Evolutionary conservation across 2,797 vertebrate genomes (phyloP).

Genomic region (Sibirionetta formosa): DNA sequence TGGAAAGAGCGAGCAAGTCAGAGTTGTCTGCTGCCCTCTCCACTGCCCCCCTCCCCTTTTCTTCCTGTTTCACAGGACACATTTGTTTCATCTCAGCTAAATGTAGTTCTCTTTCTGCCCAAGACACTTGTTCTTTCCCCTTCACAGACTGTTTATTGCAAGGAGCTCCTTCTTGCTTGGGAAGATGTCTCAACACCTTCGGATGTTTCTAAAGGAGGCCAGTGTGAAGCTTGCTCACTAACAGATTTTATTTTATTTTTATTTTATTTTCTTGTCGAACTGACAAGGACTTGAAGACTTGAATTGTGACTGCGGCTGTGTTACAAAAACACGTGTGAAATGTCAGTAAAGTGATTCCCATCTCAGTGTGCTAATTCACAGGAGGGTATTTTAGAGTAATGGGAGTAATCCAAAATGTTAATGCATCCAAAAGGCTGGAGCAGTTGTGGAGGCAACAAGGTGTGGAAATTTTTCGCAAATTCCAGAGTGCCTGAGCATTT

Average conservation of each 20-base stretch:
- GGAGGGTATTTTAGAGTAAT: neutral
- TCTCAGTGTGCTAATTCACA: neutral
- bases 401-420: conserved; percentile 12
- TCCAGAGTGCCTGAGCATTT: neutral
- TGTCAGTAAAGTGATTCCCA: neutral
- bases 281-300: neutral
- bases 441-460: neutral
- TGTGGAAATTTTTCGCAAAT: neutral
- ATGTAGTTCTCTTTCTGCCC: conserved; percentile 11
- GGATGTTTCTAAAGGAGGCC: neutral
- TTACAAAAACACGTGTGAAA: neutral
- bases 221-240: neutral
- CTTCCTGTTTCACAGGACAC: conserved; percentile 53
- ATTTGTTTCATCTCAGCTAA: conserved; percentile 55
- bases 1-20: conserved; percentile 56
- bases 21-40: conserved; percentile 58
- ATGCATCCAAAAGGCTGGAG: neutral
- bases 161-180: neutral
- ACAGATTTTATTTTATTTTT: neutral
- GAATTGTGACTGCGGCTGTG: rapidly evolving
- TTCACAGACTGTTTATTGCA: neutral
- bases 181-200: neutral
- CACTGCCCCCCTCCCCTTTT: conserved; percentile 37
- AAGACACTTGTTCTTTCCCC: conserved; percentile 38
- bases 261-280: neutral